Base-by-base conservation (phyloP, 2,888 invertebrate species). In the Colletes collaris region DNA sequence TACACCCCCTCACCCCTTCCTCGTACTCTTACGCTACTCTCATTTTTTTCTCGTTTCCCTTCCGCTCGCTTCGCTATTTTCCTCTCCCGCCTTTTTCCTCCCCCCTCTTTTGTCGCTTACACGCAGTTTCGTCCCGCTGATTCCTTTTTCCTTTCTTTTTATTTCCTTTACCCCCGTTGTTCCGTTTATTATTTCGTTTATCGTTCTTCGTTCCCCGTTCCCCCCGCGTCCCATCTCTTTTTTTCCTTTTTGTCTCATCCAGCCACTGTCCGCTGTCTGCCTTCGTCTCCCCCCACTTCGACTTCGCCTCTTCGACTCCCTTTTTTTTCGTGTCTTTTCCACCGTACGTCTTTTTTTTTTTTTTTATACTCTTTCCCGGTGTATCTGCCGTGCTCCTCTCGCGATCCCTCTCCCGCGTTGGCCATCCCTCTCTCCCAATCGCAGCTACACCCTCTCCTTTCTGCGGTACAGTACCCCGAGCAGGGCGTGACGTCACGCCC, bases 401-500 rank as follows among this genome's bases (percentile, higher is more conserved):
- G 40, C 10, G 40, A 52, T 16, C 66, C 40, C 44, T 13, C n/a
- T 13, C n/a, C 27, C 19, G 10, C 19, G 27, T 27, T 46, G 63
- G 76, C 59, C 75, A 53, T 58, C 63, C 50, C 76, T 53, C 63
- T 52, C 60, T 44, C 19, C 77, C 62, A 58, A 63, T 63, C 37
- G 58, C 52, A 16, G 46, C 37, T 16, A 58, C 66, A 44, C 27
- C 68, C 65, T 60, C 16, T 44, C 58, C 64, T 44, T 35, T 52
- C 58, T 58, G 50, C 49, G 49, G 67, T 11, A 72, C 84, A 78
- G 72, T 63, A 68, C 37, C 56, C 40, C 19, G 78, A 77, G 79
- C 81, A 79, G 72, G 67, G 80, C 77, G 84, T 88, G 88, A 88
- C 88, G 87, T 88, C 88, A 88, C 78, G 69, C 68, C 75, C 82